phyloP scores from a whole-genome alignment of 2,888 invertebrate species.

The Eupithecia pulchellata region DNA sequence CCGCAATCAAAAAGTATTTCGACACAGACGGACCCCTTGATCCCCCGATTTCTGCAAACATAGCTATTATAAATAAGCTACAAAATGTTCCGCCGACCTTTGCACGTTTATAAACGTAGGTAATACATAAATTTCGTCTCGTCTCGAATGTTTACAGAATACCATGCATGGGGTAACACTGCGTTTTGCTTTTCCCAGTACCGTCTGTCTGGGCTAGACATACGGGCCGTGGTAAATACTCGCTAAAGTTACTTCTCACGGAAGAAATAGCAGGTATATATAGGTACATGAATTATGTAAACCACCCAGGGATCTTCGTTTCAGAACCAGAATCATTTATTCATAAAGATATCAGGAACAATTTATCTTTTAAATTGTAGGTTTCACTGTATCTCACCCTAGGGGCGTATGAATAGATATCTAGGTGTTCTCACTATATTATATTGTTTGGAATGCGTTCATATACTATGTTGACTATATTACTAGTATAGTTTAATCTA shows the following conservation, averaged over 20 bases:
- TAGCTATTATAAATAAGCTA: conserved; percentile 36
- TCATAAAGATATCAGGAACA: too few species aligned
- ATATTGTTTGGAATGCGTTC: too few species aligned
- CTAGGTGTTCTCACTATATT: too few species aligned
- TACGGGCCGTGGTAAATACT: conserved; percentile 11
- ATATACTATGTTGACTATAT: too few species aligned
- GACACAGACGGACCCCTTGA: conserved; percentile 41
- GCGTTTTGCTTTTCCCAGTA: conserved; percentile 32
- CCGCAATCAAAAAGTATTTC: conserved; percentile 41
- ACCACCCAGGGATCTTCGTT: not conserved
- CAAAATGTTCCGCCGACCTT: conserved; percentile 44
- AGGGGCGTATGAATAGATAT: too few species aligned
- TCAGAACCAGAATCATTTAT: too few species aligned
- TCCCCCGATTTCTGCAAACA: conserved; percentile 39
- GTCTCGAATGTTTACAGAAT: conserved; percentile 74
- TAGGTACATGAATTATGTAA: not conserved
- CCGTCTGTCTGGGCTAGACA: conserved; percentile 19
- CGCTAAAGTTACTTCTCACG: not conserved
- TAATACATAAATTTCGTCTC: conserved; percentile 47
- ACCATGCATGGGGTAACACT: conserved; percentile 52
- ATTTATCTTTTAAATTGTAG: too few species aligned
- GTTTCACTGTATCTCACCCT: too few species aligned
- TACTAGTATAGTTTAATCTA: too few species aligned
- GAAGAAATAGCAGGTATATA: not conserved
- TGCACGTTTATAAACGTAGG: conserved; percentile 38